A percentile compares a stretch with the other conserved stretches of the same genome.
Evolutionary conservation across 2,797 vertebrate species (phyloP).

Genomic region (Ciconia nigra): DNA sequence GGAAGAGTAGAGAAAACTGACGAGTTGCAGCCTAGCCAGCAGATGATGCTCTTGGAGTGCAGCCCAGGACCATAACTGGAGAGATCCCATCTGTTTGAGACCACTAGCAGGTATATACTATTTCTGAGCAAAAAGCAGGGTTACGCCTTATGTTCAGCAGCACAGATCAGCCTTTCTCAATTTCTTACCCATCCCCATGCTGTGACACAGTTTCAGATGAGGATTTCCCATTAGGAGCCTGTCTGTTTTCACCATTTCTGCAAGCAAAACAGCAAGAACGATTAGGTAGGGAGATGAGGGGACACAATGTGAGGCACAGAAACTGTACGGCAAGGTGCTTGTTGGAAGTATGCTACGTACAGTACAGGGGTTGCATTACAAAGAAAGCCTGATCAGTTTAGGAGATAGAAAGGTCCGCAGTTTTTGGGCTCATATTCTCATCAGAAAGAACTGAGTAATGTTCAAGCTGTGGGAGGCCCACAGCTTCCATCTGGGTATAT

Average conservation of each 20-base stretch:
- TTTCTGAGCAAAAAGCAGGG: not conserved
- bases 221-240: not conserved
- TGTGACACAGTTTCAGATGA: not conserved
- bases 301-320: not conserved
- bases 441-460: not conserved
- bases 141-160: not conserved
- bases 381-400: not conserved
- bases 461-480: not conserved
- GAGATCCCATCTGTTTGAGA: not conserved
- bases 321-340: not conserved
- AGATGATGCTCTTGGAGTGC: not conserved
- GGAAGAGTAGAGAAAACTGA: not conserved
- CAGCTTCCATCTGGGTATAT: not conserved
- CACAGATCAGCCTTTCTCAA: not conserved
- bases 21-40: not conserved
- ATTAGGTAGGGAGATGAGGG: not conserved
- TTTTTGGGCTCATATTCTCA: not conserved
- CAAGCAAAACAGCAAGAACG: not conserved
- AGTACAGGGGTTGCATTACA: not conserved
- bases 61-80: not conserved
- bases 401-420: not conserved
- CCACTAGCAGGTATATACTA: not conserved
- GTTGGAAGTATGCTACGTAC: fast-evolving
- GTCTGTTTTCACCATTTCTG: not conserved
- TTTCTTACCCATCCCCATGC: not conserved